Conservation (phyloP, 2,113 vertebrate genomes). For the Azemiops feae region DNA sequence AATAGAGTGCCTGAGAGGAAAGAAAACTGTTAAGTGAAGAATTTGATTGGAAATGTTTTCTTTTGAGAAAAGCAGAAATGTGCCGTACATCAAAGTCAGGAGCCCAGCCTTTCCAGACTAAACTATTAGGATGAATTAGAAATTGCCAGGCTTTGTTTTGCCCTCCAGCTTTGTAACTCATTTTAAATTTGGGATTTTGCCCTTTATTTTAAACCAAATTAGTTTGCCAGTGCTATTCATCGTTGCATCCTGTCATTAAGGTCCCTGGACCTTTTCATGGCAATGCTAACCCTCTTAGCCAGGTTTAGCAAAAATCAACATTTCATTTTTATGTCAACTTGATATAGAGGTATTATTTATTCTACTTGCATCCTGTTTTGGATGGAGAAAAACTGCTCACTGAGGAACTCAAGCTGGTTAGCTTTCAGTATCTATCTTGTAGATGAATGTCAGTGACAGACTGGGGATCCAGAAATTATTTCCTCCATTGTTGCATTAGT, state of each 20-base stretch:
- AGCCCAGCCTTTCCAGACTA: background rate
- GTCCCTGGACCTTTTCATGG: background rate
- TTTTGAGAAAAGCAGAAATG: background rate
- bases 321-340: background rate
- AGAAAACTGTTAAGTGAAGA: background rate
- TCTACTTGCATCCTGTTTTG: background rate
- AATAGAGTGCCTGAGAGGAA: background rate
- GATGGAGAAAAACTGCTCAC: background rate
- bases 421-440: background rate
- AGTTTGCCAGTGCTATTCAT: conserved; percentile 16
- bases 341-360: background rate
- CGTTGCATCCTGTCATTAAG: conserved; percentile 2
- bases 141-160: conserved; percentile 19
- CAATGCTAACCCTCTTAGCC: background rate
- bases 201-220: background rate
- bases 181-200: background rate
- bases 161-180: conserved; percentile 1
- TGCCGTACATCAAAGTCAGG: background rate
- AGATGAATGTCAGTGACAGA: background rate
- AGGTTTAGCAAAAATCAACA: background rate
- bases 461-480: background rate
- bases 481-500: background rate
- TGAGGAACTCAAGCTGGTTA: background rate
- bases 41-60: background rate
- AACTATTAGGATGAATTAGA: conserved; percentile 6